Evolutionary conservation across 2,797 vertebrate genomes (phyloP).

Genomic region (Microctenopoma steveboyesi): DNA sequence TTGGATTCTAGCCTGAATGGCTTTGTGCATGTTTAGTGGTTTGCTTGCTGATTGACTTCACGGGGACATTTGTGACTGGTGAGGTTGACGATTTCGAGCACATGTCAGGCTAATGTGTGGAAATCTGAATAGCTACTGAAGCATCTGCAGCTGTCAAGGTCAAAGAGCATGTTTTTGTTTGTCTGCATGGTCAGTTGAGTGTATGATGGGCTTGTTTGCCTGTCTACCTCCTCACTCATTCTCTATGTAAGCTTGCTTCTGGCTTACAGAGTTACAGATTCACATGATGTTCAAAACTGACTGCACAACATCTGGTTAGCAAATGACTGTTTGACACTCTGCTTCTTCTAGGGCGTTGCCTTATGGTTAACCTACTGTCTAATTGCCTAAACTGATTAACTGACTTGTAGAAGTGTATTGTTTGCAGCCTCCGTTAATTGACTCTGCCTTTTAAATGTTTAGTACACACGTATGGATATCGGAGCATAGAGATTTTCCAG

Average conservation of each 20-base stretch:
- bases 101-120: conserved; percentile 11
- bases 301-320: background rate
- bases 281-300: background rate
- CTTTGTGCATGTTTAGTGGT: conserved; percentile 6
- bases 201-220: conserved; percentile 33
- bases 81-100: background rate
- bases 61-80: background rate
- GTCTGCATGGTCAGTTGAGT: conserved; percentile 29
- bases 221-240: conserved; percentile 13
- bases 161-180: conserved; percentile 35
- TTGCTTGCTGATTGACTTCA: conserved; percentile 5
- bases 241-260: conserved; percentile 12
- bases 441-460: no score
- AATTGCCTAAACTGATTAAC: conserved; percentile 1
- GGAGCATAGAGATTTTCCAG: conserved; percentile 23
- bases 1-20: conserved; percentile 1
- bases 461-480: no score
- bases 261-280: conserved; percentile 9
- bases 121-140: conserved; percentile 5
- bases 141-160: conserved; percentile 38
- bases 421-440: background rate
- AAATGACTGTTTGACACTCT: background rate
- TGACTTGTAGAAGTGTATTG: conserved; percentile 2
- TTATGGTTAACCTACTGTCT: background rate
- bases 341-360: background rate